Conservation (phyloP, 2,888 invertebrate species). For the Drosophila austrosaltans region DNA sequence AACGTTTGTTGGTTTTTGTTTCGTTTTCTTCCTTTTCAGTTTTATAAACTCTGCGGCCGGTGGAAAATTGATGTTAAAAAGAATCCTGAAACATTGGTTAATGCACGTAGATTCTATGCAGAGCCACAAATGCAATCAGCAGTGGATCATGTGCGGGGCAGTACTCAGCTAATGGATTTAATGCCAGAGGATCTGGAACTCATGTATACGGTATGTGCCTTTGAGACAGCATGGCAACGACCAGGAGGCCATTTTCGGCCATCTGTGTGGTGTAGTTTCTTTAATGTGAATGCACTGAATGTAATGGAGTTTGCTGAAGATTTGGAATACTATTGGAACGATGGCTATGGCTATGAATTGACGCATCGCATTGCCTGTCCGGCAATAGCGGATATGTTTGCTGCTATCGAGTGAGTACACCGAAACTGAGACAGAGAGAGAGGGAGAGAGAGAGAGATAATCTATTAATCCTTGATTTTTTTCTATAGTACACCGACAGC, state of each 20-base stretch:
- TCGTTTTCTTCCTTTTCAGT: slow-evolving; percentile 85
- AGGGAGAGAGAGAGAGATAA: background rate
- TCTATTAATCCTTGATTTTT: background rate
- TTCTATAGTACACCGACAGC: slow-evolving; percentile 47
- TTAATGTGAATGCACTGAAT: slow-evolving; percentile 86
- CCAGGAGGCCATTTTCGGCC: slow-evolving; percentile 71
- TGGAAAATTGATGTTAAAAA: slow-evolving; percentile 89
- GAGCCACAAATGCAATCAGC: slow-evolving; percentile 85
- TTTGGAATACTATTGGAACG: slow-evolving; percentile 91
- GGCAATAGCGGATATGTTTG: slow-evolving; percentile 88
- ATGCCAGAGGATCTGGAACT: slow-evolving; percentile 86
- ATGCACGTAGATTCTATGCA: slow-evolving; percentile 85
- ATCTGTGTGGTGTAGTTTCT: slow-evolving; percentile 92
- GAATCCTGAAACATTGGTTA: slow-evolving; percentile 86
- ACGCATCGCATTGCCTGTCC: slow-evolving; percentile 91
- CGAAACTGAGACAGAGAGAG: too few species aligned
- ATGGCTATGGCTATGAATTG: slow-evolving; percentile 91
- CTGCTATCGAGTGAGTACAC: slow-evolving; percentile 87
- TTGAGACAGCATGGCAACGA: slow-evolving; percentile 92
- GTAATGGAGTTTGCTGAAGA: slow-evolving; percentile 90
- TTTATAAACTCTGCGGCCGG: slow-evolving; percentile 90
- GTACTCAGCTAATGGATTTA: slow-evolving; percentile 86
- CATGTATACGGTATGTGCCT: slow-evolving; percentile 90
- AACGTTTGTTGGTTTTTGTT: background rate
- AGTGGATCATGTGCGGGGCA: slow-evolving; percentile 84